phyloP scores from a whole-genome alignment of 2,888 invertebrate species.

The Myathropa florea region DNA sequence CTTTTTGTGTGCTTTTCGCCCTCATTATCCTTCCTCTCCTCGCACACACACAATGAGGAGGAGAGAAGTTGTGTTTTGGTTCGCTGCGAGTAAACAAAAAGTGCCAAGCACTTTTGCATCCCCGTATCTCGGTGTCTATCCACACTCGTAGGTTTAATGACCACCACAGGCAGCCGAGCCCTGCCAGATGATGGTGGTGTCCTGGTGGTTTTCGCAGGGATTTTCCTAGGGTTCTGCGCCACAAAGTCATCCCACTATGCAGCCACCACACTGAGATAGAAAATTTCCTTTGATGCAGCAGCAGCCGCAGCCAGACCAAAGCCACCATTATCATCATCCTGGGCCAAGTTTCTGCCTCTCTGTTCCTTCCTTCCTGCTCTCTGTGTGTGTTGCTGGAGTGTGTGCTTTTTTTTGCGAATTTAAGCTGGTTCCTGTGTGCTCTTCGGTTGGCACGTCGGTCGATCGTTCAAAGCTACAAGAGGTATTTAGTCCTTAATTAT shows the following conservation, averaged over 20 bases:
- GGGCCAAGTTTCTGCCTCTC: constrained; percentile 42
- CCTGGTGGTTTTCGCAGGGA: constrained; percentile 12
- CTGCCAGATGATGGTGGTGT: background rate
- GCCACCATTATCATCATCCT: constrained; percentile 15
- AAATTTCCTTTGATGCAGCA: constrained; percentile 45
- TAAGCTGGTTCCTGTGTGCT: background rate
- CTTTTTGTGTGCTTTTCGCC: constrained; percentile 47
- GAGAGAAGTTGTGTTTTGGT: constrained; percentile 30
- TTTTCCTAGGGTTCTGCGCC: constrained; percentile 18
- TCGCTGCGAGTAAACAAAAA: constrained; percentile 56
- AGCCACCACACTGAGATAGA: constrained; percentile 17
- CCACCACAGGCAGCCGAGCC: constrained; percentile 22
- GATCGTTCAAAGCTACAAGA: constrained; percentile 22
- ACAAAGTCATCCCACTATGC: constrained; percentile 51
- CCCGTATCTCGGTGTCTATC: background rate
- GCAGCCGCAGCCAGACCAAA: constrained; percentile 16
- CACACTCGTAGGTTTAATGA: constrained; percentile 64
- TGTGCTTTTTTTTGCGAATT: background rate
- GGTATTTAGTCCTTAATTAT: constrained; percentile 64
- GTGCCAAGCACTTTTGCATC: constrained; percentile 15
- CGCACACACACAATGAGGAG: background rate
- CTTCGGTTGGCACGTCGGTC: constrained; percentile 12
- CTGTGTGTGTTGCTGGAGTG: constrained; percentile 15
- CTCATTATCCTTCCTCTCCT: constrained; percentile 45
- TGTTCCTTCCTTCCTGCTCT: background rate